Conservation (phyloP, 2,888 invertebrate species). For the Pocota personata region DNA sequence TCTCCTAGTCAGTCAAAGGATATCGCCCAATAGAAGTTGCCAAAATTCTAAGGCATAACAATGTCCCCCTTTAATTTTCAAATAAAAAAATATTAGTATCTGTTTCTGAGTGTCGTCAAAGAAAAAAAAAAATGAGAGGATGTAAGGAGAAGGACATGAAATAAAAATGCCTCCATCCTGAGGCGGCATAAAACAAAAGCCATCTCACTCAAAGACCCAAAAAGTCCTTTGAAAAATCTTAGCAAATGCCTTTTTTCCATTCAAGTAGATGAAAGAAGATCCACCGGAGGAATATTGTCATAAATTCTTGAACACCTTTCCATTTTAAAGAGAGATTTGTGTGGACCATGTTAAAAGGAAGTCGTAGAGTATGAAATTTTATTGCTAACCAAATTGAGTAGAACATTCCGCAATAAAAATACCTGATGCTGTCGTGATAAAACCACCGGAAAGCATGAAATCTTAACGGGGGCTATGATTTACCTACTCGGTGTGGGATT, state of each 20-base stretch:
- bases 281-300: background rate
- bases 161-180: background rate
- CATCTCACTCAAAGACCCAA: background rate
- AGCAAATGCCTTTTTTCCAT: background rate
- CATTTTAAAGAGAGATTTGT: background rate
- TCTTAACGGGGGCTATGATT: slow-evolving; percentile 22
- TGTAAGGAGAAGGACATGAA: background rate
- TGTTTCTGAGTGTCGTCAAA: background rate
- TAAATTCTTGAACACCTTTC: background rate
- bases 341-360: background rate
- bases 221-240: background rate
- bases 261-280: background rate
- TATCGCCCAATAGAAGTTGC: background rate
- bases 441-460: slow-evolving; percentile 42
- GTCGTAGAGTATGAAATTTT: slow-evolving; percentile 23
- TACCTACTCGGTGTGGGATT: slow-evolving; percentile 17
- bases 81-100: background rate
- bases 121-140: background rate
- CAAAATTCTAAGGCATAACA: background rate
- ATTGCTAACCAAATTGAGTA: slow-evolving; percentile 43
- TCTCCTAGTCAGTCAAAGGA: background rate
- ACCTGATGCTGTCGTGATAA: slow-evolving; percentile 15
- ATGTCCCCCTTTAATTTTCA: background rate
- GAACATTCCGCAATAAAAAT: background rate
- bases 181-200: background rate